Percentiles rank a stretch among this genome's conserved stretches.
phyloP scores from a whole-genome alignment of 2,888 invertebrate genomes.

The Lissocephala sabroskyi region DNA sequence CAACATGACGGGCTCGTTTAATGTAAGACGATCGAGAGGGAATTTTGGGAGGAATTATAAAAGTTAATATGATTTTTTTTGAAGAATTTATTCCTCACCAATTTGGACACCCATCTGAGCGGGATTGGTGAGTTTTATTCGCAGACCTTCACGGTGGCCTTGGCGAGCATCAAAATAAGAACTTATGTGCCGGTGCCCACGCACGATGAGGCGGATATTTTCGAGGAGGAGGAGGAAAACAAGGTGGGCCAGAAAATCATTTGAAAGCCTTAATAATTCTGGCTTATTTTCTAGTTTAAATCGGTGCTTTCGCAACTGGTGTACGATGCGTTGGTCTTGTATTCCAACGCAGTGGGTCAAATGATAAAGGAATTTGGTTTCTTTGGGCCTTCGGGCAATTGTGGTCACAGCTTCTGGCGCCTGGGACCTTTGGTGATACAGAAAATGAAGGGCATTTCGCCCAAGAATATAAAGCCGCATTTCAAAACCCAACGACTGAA shows the following conservation, averaged over 20 bases:
- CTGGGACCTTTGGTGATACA: conserved; percentile 78
- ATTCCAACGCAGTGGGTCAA: conserved; percentile 86
- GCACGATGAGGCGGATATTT: conserved; percentile 58
- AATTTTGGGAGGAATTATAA: too few species aligned
- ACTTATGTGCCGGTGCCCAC: conserved; percentile 50
- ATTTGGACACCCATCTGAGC: conserved; percentile 70
- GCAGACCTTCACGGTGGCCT: conserved; percentile 39
- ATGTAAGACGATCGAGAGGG: conserved; percentile 65
- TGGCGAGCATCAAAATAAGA: conserved; percentile 49
- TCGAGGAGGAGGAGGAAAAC: conserved; percentile 33
- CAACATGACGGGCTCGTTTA: conserved; percentile 70
- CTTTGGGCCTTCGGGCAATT: too few species aligned
- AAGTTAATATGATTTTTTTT: too few species aligned
- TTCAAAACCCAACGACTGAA: conserved; percentile 77
- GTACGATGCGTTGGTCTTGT: conserved; percentile 94
- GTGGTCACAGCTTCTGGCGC: conserved; percentile 71
- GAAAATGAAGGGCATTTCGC: conserved; percentile 78
- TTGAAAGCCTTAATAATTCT: not conserved
- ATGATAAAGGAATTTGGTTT: too few species aligned
- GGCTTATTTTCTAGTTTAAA: conserved; percentile 27
- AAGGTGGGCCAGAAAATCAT: conserved; percentile 28
- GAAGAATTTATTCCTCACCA: conserved; percentile 72
- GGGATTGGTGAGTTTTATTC: conserved; percentile 54
- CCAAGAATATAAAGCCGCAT: conserved; percentile 73
- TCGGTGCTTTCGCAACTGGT: conserved; percentile 75